Evolutionary conservation across 2,113 vertebrate genomes (phyloP).

Genomic region (Tor tambroides): DNA sequence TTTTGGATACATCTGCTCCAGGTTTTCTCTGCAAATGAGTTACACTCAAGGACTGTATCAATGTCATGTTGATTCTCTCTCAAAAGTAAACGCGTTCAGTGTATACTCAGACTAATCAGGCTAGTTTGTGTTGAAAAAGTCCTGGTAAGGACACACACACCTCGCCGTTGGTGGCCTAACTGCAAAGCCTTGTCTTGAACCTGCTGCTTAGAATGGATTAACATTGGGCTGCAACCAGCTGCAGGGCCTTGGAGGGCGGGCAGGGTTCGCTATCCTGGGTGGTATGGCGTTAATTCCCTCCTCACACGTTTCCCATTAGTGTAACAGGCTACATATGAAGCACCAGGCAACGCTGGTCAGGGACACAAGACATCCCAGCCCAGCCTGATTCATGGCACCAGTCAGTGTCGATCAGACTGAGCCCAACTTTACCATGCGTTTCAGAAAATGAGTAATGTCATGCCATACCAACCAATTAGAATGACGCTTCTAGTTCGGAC

Average conservation of each 20-base stretch:
- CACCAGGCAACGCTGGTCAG: constrained; percentile 64
- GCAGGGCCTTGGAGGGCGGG: constrained; percentile 59
- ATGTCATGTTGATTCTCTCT: constrained; percentile 7
- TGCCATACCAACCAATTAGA: constrained; percentile 31
- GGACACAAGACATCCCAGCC: constrained; percentile 63
- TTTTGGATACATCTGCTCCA: constrained; percentile 35
- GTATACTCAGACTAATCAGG: constrained; percentile 30
- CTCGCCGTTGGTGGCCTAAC: constrained; percentile 72
- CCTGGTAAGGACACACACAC: constrained; percentile 3
- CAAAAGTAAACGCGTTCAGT: constrained; percentile 8
- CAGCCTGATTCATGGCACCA: constrained; percentile 55
- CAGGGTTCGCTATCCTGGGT: constrained; percentile 69
- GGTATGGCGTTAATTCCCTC: constrained; percentile 70
- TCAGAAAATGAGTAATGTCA: constrained; percentile 43
- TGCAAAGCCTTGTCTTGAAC: constrained; percentile 75
- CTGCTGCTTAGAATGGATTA: constrained; percentile 75
- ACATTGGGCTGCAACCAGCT: constrained; percentile 73
- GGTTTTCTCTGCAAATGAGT: constrained; percentile 12
- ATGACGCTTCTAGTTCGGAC: constrained; percentile 30
- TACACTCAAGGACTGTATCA: constrained; percentile 26
- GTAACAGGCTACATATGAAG: constrained; percentile 73
- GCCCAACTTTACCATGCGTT: constrained; percentile 11
- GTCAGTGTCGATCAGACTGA: constrained; percentile 36
- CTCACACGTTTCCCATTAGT: constrained; percentile 78
- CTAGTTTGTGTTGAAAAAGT: constrained; percentile 28